These are phyloP conservation scores for Leptopilina clavipes DNA, from an alignment of 1,140 invertebrate species.

Conservation along the genomic window DNA sequence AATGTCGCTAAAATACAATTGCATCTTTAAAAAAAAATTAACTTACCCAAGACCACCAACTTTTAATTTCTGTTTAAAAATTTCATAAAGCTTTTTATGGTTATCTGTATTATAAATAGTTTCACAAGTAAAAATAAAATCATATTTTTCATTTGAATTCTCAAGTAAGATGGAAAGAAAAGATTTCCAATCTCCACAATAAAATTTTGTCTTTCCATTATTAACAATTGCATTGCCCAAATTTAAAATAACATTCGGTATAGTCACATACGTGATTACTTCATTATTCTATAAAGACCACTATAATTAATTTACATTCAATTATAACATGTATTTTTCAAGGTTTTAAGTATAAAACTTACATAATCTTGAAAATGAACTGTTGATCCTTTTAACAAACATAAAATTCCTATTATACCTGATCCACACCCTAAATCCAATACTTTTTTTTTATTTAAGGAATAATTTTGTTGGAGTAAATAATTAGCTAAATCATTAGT, in stretches of 20 bases:
- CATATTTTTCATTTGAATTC: conserved; percentile 78
- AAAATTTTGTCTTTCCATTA: conserved; percentile 79
- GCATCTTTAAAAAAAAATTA: conserved; percentile 31
- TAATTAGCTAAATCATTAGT: conserved; percentile 85
- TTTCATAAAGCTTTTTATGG: conserved; percentile 83
- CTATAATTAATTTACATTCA: too few relatives aligned
- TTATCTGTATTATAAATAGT: conserved; percentile 92
- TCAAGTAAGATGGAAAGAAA: conserved; percentile 75
- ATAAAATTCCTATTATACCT: conserved; percentile 86
- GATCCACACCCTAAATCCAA: conserved; percentile 92
- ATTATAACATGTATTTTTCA: too few relatives aligned
- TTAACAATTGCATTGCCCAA: conserved; percentile 71
- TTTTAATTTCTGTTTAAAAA: conserved; percentile 82
- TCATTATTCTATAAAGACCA: conserved; percentile 81
- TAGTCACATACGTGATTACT: conserved; percentile 83
- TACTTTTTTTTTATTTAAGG: conserved; percentile 76
- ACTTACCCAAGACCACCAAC: conserved; percentile 77
- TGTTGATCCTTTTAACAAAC: conserved; percentile 78
- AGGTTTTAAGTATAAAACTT: conserved; percentile 59
- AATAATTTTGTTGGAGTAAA: conserved; percentile 72
- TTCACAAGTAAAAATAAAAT: conserved; percentile 91
- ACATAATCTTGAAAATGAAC: conserved; percentile 96
- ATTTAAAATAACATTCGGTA: conserved; percentile 87
- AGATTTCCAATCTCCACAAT: conserved; percentile 86
- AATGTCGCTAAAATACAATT: neutral